Evolutionary conservation across 2,888 invertebrate genomes (phyloP).

Genomic region (Sarcophaga variegata): DNA sequence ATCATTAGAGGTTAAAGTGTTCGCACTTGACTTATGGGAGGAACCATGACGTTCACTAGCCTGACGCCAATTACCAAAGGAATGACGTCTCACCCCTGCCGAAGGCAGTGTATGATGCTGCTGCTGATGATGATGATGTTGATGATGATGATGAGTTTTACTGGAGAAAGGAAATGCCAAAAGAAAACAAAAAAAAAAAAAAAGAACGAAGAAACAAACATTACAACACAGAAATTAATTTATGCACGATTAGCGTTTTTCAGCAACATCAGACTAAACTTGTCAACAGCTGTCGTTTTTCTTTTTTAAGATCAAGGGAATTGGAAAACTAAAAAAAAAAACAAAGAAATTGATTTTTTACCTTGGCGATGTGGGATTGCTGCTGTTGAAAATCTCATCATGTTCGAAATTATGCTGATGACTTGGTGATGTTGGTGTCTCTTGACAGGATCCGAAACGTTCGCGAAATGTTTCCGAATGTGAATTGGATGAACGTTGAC

Average conservation of each 20-base stretch:
- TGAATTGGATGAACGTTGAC: conserved; percentile 78
- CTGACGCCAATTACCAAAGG: conserved; percentile 80
- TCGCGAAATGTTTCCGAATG: conserved; percentile 79
- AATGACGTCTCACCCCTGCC: conserved; percentile 79
- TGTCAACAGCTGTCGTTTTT: conserved; percentile 78
- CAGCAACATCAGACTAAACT: conserved; percentile 44
- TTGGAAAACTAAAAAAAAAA: background rate
- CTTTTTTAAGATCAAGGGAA: conserved; percentile 65
- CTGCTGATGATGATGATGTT: conserved; percentile 69
- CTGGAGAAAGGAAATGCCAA: conserved; percentile 67
- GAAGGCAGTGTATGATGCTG: conserved; percentile 78
- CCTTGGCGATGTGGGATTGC: conserved; percentile 74
- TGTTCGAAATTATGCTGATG: conserved; percentile 73
- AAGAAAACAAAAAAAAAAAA: conserved; percentile 20
- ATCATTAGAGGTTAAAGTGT: conserved; percentile 77
- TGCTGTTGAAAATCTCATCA: conserved; percentile 79
- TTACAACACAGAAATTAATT: conserved; percentile 42
- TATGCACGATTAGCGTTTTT: conserved; percentile 75
- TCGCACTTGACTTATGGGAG: conserved; percentile 71
- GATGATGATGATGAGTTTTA: conserved; percentile 68
- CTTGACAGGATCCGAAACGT: conserved; percentile 81
- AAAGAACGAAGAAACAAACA: background rate
- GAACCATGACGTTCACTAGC: conserved; percentile 72
- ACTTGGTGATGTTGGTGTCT: conserved; percentile 74
- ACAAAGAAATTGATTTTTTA: conserved; percentile 71